Conservation (phyloP, 2,797 vertebrate species). For the Aplochiton taeniatus region DNA sequence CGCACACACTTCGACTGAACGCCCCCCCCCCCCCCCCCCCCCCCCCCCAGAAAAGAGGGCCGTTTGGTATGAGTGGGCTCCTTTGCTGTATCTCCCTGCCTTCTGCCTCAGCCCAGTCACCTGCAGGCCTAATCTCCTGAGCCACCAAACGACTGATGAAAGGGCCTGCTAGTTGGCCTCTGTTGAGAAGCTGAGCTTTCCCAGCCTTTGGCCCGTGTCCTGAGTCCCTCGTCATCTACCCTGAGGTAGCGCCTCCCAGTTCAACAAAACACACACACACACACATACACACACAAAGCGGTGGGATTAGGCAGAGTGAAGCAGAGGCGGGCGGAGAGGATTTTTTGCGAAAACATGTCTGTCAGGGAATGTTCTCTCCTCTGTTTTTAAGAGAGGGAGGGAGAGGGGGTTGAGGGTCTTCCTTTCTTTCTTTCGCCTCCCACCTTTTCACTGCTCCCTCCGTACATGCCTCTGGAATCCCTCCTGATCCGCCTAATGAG, state of each 20-base stretch:
- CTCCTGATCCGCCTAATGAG: constrained; percentile 80
- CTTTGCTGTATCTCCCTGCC: constrained; percentile 48
- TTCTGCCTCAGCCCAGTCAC: constrained; percentile 17
- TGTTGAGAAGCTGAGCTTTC: too few species aligned
- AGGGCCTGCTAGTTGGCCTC: too few species aligned
- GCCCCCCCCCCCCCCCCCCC: constrained; percentile 16
- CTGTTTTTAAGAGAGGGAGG: constrained; percentile 49
- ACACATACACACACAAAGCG: constrained; percentile 21
- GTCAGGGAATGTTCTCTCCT: constrained; percentile 43
- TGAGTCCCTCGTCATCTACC: too few species aligned
- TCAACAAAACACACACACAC: neutral
- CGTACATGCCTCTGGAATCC: constrained; percentile 75
- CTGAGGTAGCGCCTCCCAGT: neutral
- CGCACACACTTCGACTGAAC: neutral
- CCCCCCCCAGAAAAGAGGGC: constrained; percentile 17
- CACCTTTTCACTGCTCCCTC: constrained; percentile 53
- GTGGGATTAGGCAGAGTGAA: constrained; percentile 45
- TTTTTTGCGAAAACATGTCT: constrained; percentile 68
- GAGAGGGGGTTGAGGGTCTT: constrained; percentile 58
- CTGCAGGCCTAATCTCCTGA: too few species aligned
- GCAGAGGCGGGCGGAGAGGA: constrained; percentile 45
- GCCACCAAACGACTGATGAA: too few species aligned
- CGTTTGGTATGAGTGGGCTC: neutral
- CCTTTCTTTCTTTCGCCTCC: constrained; percentile 10
- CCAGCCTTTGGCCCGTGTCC: neutral